Evolutionary conservation across 2,113 vertebrate genomes (phyloP), one percentile per base, ranked within the genome.

Genomic region (Labeo rohita): DNA sequence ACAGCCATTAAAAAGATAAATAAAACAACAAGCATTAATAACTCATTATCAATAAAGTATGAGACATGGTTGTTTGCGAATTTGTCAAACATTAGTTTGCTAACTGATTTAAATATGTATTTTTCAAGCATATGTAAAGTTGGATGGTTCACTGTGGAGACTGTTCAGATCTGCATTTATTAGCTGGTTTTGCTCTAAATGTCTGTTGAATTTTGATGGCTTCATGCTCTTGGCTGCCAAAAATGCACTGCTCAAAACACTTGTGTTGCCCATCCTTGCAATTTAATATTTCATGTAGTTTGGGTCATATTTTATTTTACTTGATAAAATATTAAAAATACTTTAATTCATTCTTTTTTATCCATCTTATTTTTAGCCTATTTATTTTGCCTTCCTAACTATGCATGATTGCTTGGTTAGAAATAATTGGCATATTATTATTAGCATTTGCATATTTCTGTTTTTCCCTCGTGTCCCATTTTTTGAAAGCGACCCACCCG

Each of bases 1-100:
- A 80, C 56, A 47, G 36, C 56, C 21, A 23, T 80, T 80, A 80
- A 80, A 80, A 80, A 80, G 36, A 63, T n/a, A n/a, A 61, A 61
- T n/a, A 39, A 15, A 61, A 36, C n/a, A 10, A 63, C 28, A 61
- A 80, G 61, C 36, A 63, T 80, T 61, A 61, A 80, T 45, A 80
- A 80, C 1, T 4, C 50, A 36, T 36, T 36, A 77, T 54, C 49
- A 52, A 18, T 52, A 77, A 77, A 54, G 28, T 16, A 77, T 50
- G 49, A 54, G 9, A 61, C 15, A 78, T 80, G 11, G 28, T 3
- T 78, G 3, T 78, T 54, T 16, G 16, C 21, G 34, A 39, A 9
- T 21, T 21, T 59, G 8, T n/a, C 76, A 78, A 59, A 39, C 10
- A 43, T 79, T 11, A 1, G 59, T 79, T 39, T 79, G 34, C 52